Percentiles rank a stretch among this genome's conserved stretches.
Conservation (phyloP, 35 echinoderm and acorn worm genomes). For the Apostichopus californicus region DNA sequence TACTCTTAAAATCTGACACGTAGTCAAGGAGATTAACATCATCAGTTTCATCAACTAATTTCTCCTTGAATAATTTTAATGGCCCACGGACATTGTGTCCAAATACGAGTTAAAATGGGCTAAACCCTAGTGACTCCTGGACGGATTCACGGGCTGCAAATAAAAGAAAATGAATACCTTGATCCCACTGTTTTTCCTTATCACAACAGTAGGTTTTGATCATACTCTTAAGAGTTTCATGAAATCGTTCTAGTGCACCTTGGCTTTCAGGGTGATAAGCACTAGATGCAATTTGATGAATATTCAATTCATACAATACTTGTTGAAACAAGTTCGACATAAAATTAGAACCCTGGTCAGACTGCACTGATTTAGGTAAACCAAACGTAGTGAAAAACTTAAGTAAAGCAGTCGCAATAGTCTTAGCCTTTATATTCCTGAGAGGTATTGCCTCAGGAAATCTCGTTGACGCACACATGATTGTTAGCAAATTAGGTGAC, state of each 20-base stretch:
- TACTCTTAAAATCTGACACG: too few species aligned
- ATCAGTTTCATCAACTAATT: too few species aligned
- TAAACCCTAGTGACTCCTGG: conserved; percentile 75
- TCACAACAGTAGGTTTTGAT: conserved; percentile 72
- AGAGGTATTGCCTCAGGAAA: conserved; percentile 77
- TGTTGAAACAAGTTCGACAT: conserved; percentile 69
- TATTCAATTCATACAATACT: conserved; percentile 62
- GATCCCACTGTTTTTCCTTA: conserved; percentile 65
- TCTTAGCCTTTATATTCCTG: conserved; percentile 61
- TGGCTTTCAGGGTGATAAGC: conserved; percentile 71
- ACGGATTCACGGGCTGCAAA: conserved; percentile 63
- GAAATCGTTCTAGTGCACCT: conserved; percentile 63
- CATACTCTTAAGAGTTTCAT: conserved; percentile 82
- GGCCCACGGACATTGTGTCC: too few species aligned
- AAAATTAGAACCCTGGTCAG: conserved; percentile 80
- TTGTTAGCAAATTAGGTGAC: conserved; percentile 75
- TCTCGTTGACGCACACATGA: conserved; percentile 74
- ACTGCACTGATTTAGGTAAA: conserved; percentile 67
- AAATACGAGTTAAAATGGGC: conserved; percentile 71
- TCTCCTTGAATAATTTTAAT: too few species aligned
- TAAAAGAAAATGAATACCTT: conserved; percentile 61
- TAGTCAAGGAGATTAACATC: too few species aligned
- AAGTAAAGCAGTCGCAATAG: conserved; percentile 49
- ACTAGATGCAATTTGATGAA: conserved; percentile 48
- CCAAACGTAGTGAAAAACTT: conserved; percentile 80